Percentiles rank a stretch among this genome's conserved stretches.
Evolutionary conservation across 2,113 vertebrate species (phyloP).

Genomic region (Glaucomys volans): DNA sequence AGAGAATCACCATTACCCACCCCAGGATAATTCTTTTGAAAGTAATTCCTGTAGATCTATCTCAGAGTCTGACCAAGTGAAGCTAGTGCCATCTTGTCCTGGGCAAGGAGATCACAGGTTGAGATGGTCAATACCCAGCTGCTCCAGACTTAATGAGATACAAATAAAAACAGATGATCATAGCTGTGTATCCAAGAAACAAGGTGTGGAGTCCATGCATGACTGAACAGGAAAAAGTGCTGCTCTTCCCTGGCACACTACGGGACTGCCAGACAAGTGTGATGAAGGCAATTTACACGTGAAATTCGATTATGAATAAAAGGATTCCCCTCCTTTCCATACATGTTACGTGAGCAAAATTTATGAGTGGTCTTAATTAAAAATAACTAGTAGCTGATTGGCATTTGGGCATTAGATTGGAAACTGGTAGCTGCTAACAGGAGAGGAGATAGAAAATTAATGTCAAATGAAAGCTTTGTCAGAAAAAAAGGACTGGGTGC

Average conservation of each 20-base stretch:
- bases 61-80: neutral
- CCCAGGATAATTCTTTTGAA: neutral
- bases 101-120: neutral
- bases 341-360: slow-evolving; percentile 44
- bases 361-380: slow-evolving; percentile 71
- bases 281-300: slow-evolving; percentile 72
- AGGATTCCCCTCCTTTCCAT: slow-evolving; percentile 9
- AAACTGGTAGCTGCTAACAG: slow-evolving; percentile 50
- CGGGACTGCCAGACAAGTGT: slow-evolving; percentile 44
- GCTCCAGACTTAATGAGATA: slow-evolving; percentile 64
- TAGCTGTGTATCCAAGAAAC: neutral
- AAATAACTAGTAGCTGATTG: slow-evolving; percentile 66
- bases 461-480: slow-evolving; percentile 64
- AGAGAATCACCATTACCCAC: neutral
- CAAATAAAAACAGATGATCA: slow-evolving; percentile 56
- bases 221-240: slow-evolving; percentile 44
- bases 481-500: slow-evolving; percentile 7
- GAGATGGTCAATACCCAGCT: neutral
- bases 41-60: neutral
- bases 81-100: neutral
- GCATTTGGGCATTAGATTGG: slow-evolving; percentile 46
- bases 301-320: slow-evolving; percentile 65
- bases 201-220: neutral
- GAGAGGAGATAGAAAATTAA: slow-evolving; percentile 65
- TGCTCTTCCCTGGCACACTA: neutral